Evolutionary conservation across 2,888 invertebrate species (phyloP).

Genomic region (Stenotaenia linearis): DNA sequence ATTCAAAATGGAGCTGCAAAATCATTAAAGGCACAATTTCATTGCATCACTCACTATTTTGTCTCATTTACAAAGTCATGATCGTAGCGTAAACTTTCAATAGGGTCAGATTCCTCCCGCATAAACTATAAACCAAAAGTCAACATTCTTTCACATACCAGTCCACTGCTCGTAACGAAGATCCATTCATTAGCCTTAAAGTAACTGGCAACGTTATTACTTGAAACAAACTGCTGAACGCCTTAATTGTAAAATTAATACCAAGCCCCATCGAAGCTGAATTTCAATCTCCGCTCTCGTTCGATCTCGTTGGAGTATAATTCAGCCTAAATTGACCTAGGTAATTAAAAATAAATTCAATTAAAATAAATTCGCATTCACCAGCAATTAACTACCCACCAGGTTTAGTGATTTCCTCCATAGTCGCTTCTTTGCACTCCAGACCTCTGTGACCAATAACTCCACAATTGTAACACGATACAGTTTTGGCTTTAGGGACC

Average conservation of each 20-base stretch:
- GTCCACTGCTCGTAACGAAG: not conserved
- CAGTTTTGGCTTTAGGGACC: constrained; percentile 47
- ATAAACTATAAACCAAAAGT: constrained; percentile 5
- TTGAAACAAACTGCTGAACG: constrained; percentile 1
- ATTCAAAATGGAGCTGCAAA: constrained; percentile 7
- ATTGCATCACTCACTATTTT: constrained; percentile 24
- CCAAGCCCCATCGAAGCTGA: not conserved
- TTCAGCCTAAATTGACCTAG: constrained; percentile 20
- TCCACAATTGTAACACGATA: constrained; percentile 90
- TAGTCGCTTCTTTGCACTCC: constrained; percentile 83
- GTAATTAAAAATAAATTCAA: not conserved
- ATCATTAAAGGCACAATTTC: constrained; percentile 24
- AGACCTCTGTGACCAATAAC: constrained; percentile 72
- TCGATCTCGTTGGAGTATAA: constrained; percentile 22
- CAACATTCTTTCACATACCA: not conserved
- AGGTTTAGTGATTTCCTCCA: constrained; percentile 76
- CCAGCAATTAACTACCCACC: constrained; percentile 40
- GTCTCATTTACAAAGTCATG: constrained; percentile 16
- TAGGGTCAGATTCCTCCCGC: not conserved
- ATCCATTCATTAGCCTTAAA: not conserved
- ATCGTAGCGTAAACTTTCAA: not conserved
- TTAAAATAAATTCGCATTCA: not conserved
- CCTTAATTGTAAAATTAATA: not conserved
- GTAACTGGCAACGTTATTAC: not conserved
- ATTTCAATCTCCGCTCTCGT: not conserved